Evolutionary conservation across 2,797 vertebrate genomes (phyloP).

Genomic region (Gorsachius magnificus): DNA sequence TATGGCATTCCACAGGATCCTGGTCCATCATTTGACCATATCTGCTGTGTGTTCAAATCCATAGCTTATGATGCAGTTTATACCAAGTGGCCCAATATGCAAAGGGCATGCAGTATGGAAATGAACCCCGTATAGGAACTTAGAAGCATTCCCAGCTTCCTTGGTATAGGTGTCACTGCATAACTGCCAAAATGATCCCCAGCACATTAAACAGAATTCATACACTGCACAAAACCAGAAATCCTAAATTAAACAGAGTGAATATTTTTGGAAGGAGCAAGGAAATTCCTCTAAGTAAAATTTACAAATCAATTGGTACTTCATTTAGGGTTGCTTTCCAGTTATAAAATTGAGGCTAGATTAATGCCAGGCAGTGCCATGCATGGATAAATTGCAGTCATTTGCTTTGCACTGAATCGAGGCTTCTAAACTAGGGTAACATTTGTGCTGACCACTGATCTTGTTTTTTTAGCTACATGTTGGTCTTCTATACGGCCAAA

Average conservation of each 20-base stretch:
- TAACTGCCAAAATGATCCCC: background rate
- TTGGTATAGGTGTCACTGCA: background rate
- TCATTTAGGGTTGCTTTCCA: background rate
- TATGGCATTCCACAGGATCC: background rate
- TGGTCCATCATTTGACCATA: background rate
- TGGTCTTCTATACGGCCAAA: background rate
- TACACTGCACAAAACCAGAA: background rate
- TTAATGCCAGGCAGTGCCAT: background rate
- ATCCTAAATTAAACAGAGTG: background rate
- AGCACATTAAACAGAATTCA: background rate
- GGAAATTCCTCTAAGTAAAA: background rate
- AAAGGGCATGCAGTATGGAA: background rate
- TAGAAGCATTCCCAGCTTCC: background rate
- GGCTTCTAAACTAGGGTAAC: background rate
- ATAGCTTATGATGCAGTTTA: background rate
- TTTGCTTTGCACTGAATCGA: background rate
- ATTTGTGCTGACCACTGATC: background rate
- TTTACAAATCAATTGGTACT: constrained; percentile 10
- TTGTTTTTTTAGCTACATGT: background rate
- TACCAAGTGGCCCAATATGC: background rate
- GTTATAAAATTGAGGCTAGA: background rate
- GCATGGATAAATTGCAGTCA: constrained; percentile 6
- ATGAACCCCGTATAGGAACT: background rate
- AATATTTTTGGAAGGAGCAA: background rate
- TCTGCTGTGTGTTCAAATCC: background rate